Conservation (phyloP, 1,140 invertebrate species). For the Hydropsyche tenuis region DNA sequence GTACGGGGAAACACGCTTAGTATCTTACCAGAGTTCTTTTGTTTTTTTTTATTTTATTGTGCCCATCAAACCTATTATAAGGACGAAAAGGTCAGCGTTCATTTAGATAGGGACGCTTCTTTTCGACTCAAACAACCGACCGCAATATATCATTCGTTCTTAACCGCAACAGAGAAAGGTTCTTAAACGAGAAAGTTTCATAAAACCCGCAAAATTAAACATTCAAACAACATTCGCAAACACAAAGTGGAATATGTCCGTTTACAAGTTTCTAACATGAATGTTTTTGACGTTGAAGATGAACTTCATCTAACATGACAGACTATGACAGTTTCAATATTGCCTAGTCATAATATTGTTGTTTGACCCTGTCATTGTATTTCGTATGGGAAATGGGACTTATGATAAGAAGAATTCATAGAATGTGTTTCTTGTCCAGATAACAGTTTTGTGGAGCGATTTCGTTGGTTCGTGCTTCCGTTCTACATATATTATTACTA, state of each 20-base stretch:
- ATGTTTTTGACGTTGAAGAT: neutral
- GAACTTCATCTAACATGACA: slow-evolving; percentile 3
- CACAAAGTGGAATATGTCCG: too few species aligned
- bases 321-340: slow-evolving; percentile 29
- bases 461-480: too few species aligned
- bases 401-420: neutral
- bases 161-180: too few species aligned
- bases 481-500: too few species aligned
- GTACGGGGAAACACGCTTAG: neutral
- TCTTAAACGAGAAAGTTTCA: too few species aligned
- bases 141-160: slow-evolving; percentile 19
- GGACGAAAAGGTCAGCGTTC: slow-evolving; percentile 30
- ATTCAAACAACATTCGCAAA: too few species aligned
- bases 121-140: neutral
- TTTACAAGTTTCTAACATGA: neutral
- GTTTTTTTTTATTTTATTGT: slow-evolving; percentile 12
- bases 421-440: too few species aligned
- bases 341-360: slow-evolving; percentile 32
- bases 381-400: slow-evolving; percentile 21
- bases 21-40: slow-evolving; percentile 23
- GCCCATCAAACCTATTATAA: slow-evolving; percentile 30
- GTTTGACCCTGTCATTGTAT: slow-evolving; percentile 27
- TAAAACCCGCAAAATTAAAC: too few species aligned
- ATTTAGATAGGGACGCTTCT: slow-evolving; percentile 28
- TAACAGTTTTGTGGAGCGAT: too few species aligned